phyloP scores from a whole-genome alignment of 2,888 invertebrate genomes.

The Dusona sp. region DNA sequence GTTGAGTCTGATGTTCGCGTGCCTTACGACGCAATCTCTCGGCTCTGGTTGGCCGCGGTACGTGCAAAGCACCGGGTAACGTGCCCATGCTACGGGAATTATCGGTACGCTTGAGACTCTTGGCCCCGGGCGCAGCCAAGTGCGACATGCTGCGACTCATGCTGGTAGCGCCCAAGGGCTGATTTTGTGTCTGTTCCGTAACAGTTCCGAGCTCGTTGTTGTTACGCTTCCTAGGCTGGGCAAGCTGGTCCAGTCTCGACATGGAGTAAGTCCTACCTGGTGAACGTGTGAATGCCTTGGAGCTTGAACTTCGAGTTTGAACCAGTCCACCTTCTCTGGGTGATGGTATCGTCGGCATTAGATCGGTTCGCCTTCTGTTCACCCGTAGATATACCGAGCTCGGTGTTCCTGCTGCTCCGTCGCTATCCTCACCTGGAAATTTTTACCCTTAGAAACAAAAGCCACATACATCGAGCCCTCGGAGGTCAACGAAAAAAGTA shows the following conservation, averaged over 20 bases:
- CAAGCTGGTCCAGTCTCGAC: constrained; percentile 95
- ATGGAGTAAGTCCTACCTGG: constrained; percentile 97
- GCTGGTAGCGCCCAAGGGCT: constrained; percentile 83
- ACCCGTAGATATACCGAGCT: constrained; percentile 91
- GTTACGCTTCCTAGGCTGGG: constrained; percentile 89
- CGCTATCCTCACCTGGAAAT: constrained; percentile 83
- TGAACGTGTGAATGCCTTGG: constrained; percentile 85
- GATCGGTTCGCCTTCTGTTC: constrained; percentile 94
- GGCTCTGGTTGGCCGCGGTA: constrained; percentile 81
- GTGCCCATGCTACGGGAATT: constrained; percentile 84
- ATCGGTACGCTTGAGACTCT: constrained; percentile 83
- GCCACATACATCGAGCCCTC: constrained; percentile 66
- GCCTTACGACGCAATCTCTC: constrained; percentile 83
- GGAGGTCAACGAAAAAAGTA: constrained; percentile 17
- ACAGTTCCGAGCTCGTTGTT: constrained; percentile 75
- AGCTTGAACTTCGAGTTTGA: constrained; percentile 79
- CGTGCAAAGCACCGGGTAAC: constrained; percentile 80
- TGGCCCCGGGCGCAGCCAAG: constrained; percentile 85
- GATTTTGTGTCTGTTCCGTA: constrained; percentile 77
- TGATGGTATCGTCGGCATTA: constrained; percentile 95
- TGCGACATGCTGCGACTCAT: constrained; percentile 91
- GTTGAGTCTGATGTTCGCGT: constrained; percentile 80
- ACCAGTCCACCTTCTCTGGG: constrained; percentile 86
- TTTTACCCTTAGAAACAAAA: constrained; percentile 76
- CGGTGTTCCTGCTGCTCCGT: constrained; percentile 80